Conservation (phyloP, 1,140 invertebrate genomes). For the Drosophila yakuba region DNA sequence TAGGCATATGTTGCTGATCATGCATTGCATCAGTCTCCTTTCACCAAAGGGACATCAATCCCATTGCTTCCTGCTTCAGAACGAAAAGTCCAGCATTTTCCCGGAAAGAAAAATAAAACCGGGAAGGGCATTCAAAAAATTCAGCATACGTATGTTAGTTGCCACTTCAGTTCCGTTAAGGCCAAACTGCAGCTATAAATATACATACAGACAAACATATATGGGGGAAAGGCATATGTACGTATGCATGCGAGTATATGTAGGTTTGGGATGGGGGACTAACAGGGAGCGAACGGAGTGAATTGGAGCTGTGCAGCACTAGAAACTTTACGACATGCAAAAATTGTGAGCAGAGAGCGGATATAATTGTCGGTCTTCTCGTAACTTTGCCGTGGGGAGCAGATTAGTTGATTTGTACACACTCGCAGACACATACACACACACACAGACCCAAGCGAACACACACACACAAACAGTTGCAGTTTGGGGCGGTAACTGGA, state of each 20-base stretch:
- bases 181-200: slow-evolving; percentile 34
- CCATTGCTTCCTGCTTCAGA: slow-evolving; percentile 12
- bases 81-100: neutral
- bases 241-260: neutral
- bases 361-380: slow-evolving; percentile 83
- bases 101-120: slow-evolving; percentile 1
- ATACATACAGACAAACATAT: neutral
- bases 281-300: neutral
- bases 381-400: slow-evolving; percentile 82
- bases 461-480: slow-evolving; percentile 32
- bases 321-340: slow-evolving; percentile 82
- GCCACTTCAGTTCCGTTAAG: slow-evolving; percentile 38
- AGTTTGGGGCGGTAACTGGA: slow-evolving; percentile 7
- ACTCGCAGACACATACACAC: slow-evolving; percentile 32
- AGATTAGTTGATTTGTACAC: slow-evolving; percentile 80
- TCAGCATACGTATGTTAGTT: slow-evolving; percentile 28
- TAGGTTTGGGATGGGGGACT: neutral
- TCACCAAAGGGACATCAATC: slow-evolving; percentile 10
- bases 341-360: slow-evolving; percentile 82
- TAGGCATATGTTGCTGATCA: neutral
- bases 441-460: slow-evolving; percentile 7
- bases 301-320: slow-evolving; percentile 65
- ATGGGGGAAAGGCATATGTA: neutral
- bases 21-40: slow-evolving; percentile 2
- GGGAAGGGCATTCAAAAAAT: slow-evolving; percentile 42